Conservation (phyloP, 2,888 invertebrate species). For the Trachelus iudaicus region DNA sequence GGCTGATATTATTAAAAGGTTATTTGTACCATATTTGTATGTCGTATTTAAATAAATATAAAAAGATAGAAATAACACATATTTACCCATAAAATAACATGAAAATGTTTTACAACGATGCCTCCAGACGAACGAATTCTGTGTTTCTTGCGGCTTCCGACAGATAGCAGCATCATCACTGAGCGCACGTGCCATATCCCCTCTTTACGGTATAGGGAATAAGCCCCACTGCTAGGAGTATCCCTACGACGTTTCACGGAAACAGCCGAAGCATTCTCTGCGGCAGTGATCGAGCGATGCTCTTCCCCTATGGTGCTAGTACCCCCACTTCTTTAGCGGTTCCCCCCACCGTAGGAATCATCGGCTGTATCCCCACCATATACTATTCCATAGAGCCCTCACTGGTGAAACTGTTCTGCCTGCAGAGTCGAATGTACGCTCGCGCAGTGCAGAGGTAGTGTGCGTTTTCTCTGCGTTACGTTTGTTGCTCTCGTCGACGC, state of each 20-base stretch:
- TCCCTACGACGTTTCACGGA: constrained; percentile 36
- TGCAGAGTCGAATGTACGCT: constrained; percentile 37
- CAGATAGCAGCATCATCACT: constrained; percentile 46
- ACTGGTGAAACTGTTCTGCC: constrained; percentile 17
- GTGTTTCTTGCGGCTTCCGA: constrained; percentile 21
- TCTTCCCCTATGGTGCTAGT: constrained; percentile 23
- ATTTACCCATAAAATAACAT: not conserved
- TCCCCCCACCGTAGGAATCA: constrained; percentile 7
- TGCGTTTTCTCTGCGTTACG: constrained; percentile 21
- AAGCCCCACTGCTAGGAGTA: not conserved
- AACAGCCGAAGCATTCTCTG: constrained; percentile 41
- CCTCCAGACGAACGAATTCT: not conserved
- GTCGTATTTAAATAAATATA: not conserved
- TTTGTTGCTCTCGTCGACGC: constrained; percentile 32
- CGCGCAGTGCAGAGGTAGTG: constrained; percentile 28
- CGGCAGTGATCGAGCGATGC: constrained; percentile 49
- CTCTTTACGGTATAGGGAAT: not conserved
- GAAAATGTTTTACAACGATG: not conserved
- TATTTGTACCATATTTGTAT: not conserved
- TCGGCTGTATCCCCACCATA: not conserved
- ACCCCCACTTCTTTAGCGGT: constrained; percentile 7
- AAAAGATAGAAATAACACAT: constrained; percentile 5
- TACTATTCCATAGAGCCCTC: constrained; percentile 9
- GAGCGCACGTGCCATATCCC: constrained; percentile 34
- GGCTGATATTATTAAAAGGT: not conserved